Evolutionary conservation across 1,140 invertebrate species (phyloP), one percentile per base, ranked within the genome.

Genomic region (Polypedilum vanderplanki): DNA sequence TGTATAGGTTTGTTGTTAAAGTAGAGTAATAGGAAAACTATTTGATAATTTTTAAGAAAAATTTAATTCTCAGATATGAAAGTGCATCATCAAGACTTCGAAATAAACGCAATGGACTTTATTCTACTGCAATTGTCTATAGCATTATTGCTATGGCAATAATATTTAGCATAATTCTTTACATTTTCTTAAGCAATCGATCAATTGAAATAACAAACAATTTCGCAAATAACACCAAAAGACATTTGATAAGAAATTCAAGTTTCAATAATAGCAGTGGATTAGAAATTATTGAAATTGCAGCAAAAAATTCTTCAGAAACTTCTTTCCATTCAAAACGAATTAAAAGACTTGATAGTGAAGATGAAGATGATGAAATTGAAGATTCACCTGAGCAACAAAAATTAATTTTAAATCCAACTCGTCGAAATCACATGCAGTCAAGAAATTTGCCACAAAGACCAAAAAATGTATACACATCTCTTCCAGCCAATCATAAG

Each of bases 341-440:
- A 18, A 70, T 70, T 20, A 70, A 70, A 20, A n/a, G 65, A 70
- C 17, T 70, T 18, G 65, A 70, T 70, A 22, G 65, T 22, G 12
- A 57, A 57, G 20, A 70, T 70, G 65, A 57, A 57, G 20, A 70
- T 70, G 64, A 2, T 67, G 17, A n/a, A 20, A 8, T 9, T 17
- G 18, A 18, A 18, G 18, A 4, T n/a, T 57, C 46, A 57, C 65
- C 65, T 22, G 65, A 70, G 1, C 9, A n/a, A 4, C 65, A 70
- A 22, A 70, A 70, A 70, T 18, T 70, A n/a, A 70, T 18, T 18
- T 70, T 70, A 0, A 10, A 20, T 18, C 18, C 17, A 12, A 70
- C 5, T 22, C 17, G 65, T 70, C 18, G 5, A 70, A 70, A 20
- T 18, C 65, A 7, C 65, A 33, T 33, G 24, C 24, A 33, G 24